These are phyloP conservation scores for Bugula neritina DNA, from an alignment of 2,888 invertebrate species.

Conservation along the genomic window DNA sequence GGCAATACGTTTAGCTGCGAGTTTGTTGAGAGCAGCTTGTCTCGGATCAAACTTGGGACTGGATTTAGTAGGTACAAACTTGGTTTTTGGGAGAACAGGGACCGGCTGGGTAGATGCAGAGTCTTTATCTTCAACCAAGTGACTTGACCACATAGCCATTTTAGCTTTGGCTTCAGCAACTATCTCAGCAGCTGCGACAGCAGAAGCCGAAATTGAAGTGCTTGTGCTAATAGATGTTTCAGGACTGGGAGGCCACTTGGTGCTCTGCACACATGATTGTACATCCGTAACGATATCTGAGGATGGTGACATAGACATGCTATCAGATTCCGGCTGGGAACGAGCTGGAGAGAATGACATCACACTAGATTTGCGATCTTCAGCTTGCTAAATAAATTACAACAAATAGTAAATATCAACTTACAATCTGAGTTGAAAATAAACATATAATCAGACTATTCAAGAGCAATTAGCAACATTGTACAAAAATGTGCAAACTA, in stretches of 20 bases:
- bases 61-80: conserved; percentile 13
- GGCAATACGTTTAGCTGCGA: background rate
- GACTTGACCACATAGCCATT: background rate
- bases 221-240: background rate
- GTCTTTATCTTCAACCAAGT: background rate
- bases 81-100: conserved; percentile 6
- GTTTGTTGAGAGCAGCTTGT: conserved; percentile 20
- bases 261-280: conserved; percentile 8
- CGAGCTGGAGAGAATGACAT: conserved; percentile 21
- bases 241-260: conserved; percentile 24
- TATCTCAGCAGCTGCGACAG: background rate
- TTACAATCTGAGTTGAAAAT: too few relatives aligned
- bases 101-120: background rate
- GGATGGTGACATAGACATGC: conserved; percentile 7
- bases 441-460: too few relatives aligned
- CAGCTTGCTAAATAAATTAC: background rate
- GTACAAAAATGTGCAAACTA: too few relatives aligned
- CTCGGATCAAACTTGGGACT: conserved; percentile 21
- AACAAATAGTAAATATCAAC: too few relatives aligned
- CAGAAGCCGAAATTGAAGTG: background rate
- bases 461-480: too few relatives aligned
- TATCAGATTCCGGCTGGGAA: conserved; percentile 3
- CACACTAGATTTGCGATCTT: background rate
- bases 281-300: background rate
- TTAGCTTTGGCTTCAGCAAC: conserved; percentile 15